Conservation (phyloP, 1,140 invertebrate species). For the Drosophila nigromelanica region DNA sequence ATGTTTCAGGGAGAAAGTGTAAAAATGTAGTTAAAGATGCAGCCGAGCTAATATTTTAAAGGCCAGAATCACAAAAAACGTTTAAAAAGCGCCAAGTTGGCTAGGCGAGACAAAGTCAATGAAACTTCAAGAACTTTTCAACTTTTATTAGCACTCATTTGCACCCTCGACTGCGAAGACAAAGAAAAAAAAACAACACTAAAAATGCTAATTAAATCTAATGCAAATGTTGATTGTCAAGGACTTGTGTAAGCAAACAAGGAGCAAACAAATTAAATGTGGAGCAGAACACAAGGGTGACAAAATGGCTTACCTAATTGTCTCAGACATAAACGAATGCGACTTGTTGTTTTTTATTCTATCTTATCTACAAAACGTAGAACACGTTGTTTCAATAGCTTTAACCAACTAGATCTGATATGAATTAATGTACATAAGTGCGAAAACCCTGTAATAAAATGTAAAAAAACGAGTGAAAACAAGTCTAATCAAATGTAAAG, state of each 20-base stretch:
- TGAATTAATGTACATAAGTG: background rate
- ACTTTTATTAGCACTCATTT: slow-evolving; percentile 59
- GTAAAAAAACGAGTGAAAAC: background rate
- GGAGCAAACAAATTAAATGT: slow-evolving; percentile 6
- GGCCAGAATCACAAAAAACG: slow-evolving; percentile 47
- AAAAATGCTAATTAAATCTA: slow-evolving; percentile 72
- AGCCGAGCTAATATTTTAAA: slow-evolving; percentile 40
- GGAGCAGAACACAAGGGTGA: slow-evolving; percentile 5
- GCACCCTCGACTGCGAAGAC: slow-evolving; percentile 12
- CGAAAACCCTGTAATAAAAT: background rate
- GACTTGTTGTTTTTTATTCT: background rate
- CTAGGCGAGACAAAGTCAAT: slow-evolving; percentile 28
- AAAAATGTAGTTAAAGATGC: slow-evolving; percentile 54
- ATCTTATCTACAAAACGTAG: background rate
- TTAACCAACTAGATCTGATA: background rate
- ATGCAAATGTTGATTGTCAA: slow-evolving; percentile 54
- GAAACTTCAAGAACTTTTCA: slow-evolving; percentile 57
- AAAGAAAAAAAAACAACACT: slow-evolving; percentile 14
- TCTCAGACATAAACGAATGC: background rate
- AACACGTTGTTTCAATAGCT: background rate
- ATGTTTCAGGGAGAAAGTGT: slow-evolving; percentile 21
- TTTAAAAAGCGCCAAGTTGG: slow-evolving; percentile 33
- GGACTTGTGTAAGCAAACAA: background rate
- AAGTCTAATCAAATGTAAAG: background rate
- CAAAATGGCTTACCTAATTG: slow-evolving; percentile 19